These are phyloP conservation scores for Creontiades dilutus DNA, from an alignment of 2,888 invertebrate genomes.

Conservation along the genomic window DNA sequence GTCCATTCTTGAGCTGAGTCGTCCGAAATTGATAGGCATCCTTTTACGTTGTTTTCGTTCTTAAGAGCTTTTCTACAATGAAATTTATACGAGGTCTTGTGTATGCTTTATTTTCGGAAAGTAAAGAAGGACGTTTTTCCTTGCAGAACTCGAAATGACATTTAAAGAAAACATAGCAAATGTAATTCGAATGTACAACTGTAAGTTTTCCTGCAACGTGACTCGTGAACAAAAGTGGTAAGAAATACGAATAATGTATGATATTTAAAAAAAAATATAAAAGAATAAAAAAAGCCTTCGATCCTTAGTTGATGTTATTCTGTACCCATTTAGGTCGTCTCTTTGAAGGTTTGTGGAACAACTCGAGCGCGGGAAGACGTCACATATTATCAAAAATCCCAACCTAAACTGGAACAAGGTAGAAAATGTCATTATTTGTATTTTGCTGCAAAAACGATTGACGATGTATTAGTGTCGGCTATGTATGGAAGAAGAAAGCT, in stretches of 20 bases:
- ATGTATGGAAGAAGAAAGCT: too few species aligned
- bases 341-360: too few species aligned
- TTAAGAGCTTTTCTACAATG: not conserved
- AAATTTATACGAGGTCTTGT: not conserved
- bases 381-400: too few species aligned
- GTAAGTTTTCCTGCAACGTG: conserved; percentile 34
- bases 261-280: not conserved
- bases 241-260: conserved; percentile 40
- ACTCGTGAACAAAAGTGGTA: conserved; percentile 32
- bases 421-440: too few species aligned
- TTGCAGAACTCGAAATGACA: not conserved
- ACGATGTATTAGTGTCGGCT: too few species aligned
- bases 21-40: not conserved
- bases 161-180: not conserved
- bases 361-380: too few species aligned
- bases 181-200: not conserved
- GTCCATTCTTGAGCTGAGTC: not conserved
- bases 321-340: not conserved
- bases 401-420: too few species aligned
- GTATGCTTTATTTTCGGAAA: not conserved
- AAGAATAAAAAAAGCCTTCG: not conserved
- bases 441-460: too few species aligned
- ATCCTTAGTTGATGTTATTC: not conserved
- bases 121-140: not conserved
- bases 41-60: not conserved